Percentiles rank a stretch among this genome's conserved stretches.
phyloP scores from a whole-genome alignment of 2,797 vertebrate species.

The Antrozous pallidus region DNA sequence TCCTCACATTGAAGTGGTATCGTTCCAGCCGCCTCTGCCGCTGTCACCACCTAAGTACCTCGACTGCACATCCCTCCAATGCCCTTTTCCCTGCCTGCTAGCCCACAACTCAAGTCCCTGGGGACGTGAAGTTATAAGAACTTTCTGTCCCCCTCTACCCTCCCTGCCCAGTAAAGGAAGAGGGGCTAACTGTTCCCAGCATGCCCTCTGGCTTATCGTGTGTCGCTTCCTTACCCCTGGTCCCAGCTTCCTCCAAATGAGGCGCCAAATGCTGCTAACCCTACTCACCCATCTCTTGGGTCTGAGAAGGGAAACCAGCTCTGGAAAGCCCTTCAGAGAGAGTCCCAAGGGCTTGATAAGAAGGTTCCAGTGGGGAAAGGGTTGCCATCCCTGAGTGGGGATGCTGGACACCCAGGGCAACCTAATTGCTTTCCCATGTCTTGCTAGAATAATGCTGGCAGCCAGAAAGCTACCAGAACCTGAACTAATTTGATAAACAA shows the following conservation, averaged over 20 bases:
- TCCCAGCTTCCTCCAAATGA: not conserved
- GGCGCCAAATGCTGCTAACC: not conserved
- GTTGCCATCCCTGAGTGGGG: not conserved
- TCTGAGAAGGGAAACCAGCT: not conserved
- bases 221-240: not conserved
- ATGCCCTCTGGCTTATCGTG: constrained; percentile 1
- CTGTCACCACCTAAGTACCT: not conserved
- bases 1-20: not conserved
- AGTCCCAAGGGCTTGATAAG: not conserved
- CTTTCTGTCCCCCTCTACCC: not conserved
- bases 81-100: not conserved
- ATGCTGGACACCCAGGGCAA: not conserved
- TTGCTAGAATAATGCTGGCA: constrained; percentile 76
- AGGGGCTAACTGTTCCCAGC: not conserved
- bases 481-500: constrained; percentile 79
- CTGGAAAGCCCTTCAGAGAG: constrained; percentile 19
- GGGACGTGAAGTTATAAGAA: no score
- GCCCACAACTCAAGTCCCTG: not conserved
- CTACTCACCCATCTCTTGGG: constrained; percentile 17
- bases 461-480: constrained; percentile 77
- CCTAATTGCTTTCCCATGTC: constrained; percentile 81
- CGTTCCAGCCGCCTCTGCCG: not conserved
- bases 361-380: not conserved
- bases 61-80: not conserved
- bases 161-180: not conserved